These are phyloP conservation scores for Kuschelorhynchus macadamiae DNA, from an alignment of 2,888 invertebrate species.

Conservation along the genomic window DNA sequence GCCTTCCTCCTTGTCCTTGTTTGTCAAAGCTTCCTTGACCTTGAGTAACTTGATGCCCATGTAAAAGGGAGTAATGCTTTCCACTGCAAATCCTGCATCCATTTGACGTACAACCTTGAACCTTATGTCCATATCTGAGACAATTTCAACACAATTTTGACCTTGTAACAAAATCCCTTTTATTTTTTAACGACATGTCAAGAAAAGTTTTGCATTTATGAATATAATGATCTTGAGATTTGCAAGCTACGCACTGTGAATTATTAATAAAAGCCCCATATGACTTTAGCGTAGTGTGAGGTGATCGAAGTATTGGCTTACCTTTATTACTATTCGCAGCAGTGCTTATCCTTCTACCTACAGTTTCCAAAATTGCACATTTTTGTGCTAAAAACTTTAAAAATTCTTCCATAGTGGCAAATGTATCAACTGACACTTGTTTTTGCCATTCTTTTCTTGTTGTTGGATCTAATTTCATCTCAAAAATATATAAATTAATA, in stretches of 20 bases:
- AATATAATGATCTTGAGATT: constrained; percentile 1
- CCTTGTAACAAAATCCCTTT: not conserved
- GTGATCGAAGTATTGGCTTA: not conserved
- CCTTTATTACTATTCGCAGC: too few relatives aligned
- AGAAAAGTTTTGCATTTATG: not conserved
- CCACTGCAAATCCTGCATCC: not conserved
- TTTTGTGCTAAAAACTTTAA: constrained; percentile 6
- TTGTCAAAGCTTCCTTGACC: constrained; percentile 16
- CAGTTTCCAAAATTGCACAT: not conserved
- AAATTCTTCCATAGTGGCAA: constrained; percentile 7
- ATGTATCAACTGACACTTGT: not conserved
- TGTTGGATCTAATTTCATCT: not conserved
- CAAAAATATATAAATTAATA: constrained; percentile 7
- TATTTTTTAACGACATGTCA: constrained; percentile 3
- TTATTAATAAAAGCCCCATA: not conserved
- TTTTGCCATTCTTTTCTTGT: constrained; percentile 7
- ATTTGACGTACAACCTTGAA: not conserved
- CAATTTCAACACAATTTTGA: constrained; percentile 8
- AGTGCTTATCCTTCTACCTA: not conserved
- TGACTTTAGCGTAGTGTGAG: not conserved
- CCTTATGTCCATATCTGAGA: constrained; percentile 8
- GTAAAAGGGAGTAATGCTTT: not conserved
- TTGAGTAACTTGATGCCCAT: not conserved
- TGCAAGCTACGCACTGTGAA: not conserved
- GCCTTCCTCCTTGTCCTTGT: constrained; percentile 1